phyloP scores from a whole-genome alignment of 2,888 invertebrate genomes.

The Ormia ochracea region DNA sequence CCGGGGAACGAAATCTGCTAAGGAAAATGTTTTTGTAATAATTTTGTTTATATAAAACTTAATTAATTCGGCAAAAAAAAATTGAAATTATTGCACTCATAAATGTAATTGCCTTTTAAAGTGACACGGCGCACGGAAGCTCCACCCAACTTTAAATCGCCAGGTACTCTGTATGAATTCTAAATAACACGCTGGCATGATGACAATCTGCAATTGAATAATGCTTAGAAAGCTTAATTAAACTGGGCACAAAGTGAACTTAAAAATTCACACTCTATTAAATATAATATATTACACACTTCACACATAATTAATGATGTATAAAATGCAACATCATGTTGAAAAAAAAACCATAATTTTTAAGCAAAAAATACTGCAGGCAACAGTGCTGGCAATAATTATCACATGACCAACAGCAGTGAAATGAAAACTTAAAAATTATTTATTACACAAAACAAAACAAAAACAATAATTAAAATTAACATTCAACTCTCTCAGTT shows the following conservation, averaged over 20 bases:
- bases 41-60: too few species aligned
- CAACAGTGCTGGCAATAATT: conserved; percentile 17
- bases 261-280: conserved; percentile 60
- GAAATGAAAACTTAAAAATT: conserved; percentile 46
- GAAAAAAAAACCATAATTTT: conserved; percentile 33
- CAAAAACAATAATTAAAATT: conserved; percentile 20
- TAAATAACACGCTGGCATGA: conserved; percentile 7
- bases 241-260: conserved; percentile 42
- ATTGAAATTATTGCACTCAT: too few species aligned
- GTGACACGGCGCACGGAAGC: background rate
- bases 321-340: conserved; percentile 61
- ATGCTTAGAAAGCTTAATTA: conserved; percentile 56
- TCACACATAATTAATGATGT: conserved; percentile 59
- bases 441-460: conserved; percentile 51
- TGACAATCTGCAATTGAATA: conserved; percentile 49
- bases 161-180: background rate
- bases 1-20: too few species aligned
- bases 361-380: conserved; percentile 26
- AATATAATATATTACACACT: conserved; percentile 59
- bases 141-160: background rate
- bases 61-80: too few species aligned
- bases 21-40: too few species aligned
- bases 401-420: conserved; percentile 36
- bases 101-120: too few species aligned
- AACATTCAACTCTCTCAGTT: conserved; percentile 54